A percentile compares a stretch with the other conserved stretches of the same genome.
Conservation (phyloP, 2,888 invertebrate genomes). For the Stenodera caucasica region DNA sequence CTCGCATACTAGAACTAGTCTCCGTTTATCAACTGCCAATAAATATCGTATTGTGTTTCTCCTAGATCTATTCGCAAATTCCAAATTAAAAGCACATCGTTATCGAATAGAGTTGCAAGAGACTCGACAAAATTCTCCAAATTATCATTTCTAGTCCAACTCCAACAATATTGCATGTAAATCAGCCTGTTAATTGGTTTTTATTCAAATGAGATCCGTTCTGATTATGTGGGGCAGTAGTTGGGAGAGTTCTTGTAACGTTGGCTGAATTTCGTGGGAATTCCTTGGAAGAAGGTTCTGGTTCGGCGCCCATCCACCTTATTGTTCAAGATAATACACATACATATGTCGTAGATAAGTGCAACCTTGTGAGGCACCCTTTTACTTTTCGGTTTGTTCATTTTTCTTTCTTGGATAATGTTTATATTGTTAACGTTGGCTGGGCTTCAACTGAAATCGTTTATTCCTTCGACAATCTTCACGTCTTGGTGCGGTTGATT, state of each 20-base stretch:
- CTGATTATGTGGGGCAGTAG: conserved; percentile 51
- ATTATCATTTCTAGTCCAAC: neutral
- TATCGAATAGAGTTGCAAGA: no score
- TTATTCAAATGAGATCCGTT: conserved; percentile 31
- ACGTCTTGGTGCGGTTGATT: conserved; percentile 23
- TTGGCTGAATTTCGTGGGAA: conserved; percentile 46
- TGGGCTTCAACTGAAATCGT: conserved; percentile 6
- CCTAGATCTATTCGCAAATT: no score
- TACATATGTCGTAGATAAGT: conserved; percentile 38
- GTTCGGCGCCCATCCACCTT: conserved; percentile 48
- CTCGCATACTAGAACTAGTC: neutral
- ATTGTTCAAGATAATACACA: conserved; percentile 38
- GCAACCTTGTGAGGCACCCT: conserved; percentile 43
- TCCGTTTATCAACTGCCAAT: conserved; percentile 16
- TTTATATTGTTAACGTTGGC: conserved; percentile 23
- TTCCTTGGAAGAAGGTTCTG: conserved; percentile 45
- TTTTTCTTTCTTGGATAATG: neutral
- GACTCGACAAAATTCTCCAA: neutral
- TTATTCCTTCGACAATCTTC: conserved; percentile 14
- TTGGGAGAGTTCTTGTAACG: conserved; percentile 33
- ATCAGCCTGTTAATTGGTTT: conserved; percentile 17
- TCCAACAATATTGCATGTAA: conserved; percentile 12
- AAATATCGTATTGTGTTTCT: conserved; percentile 19
- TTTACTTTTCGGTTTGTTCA: conserved; percentile 30
- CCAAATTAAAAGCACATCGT: no score